Evolutionary conservation across 37 sponge, comb jelly and placozoan genomes (phyloP), one percentile per base, ranked within the genome.

Genomic region (Bolinopsis microptera): DNA sequence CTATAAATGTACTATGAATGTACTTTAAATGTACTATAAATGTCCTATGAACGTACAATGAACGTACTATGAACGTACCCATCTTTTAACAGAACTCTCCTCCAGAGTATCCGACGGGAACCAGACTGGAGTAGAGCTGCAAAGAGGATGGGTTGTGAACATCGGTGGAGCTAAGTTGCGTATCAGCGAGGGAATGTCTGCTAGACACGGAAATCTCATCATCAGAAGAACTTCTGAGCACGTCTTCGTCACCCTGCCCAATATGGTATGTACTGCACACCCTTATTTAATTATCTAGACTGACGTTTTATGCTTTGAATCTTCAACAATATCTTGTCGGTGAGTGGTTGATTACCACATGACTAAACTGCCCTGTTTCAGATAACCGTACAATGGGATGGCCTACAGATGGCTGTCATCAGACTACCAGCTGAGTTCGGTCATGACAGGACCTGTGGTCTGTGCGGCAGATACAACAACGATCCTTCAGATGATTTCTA

Each of bases 151-250:
- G 90, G 90, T 86, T 25, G 90, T 86, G 90, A 86, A 86, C 31
- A 86, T 86, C 30, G 90, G 90, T 9, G 90, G 90, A 24, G 41
- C 90, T 1, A 86, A 86, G 90, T 41, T 86, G 61, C 13, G 90
- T 18, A 86, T 86, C 30, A 41, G 90, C 39, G 90, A 86, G 90
- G 90, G 90, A 28, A 86, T 86, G 90, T 86, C 90, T 25, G 90
- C 90, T n/a, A 18, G 61, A 39, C 90, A 86, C 36, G 61, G 30
- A 9, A 38, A 86, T n/a, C 90, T 86, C 25, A 41, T 41, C 40
- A 86, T 86, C 90, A 39, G 61, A 24, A 18, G 90, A 38, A 86
- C 90, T 24, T 22, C 90, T 9, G 90, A 86, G 24, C 90, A 86
- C 48, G 61, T 86, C n/a, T 41, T 39, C 26, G 90, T 86, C 18